phyloP scores from a whole-genome alignment of 2,797 vertebrate genomes.

The Acanthurus tractus region DNA sequence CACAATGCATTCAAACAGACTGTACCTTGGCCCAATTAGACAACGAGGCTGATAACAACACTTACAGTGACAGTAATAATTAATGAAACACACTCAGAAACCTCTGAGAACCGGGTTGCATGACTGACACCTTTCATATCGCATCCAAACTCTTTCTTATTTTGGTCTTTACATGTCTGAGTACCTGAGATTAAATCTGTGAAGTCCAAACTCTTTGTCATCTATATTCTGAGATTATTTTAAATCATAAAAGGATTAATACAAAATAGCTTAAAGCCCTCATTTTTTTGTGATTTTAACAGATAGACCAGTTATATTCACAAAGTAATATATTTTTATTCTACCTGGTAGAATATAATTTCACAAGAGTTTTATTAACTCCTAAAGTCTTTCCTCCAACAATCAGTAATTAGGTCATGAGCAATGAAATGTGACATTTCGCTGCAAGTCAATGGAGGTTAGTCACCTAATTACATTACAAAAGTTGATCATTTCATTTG shows the following conservation, averaged over 20 bases:
- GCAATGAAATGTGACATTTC: background rate
- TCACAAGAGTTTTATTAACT: background rate
- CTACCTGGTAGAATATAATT: background rate
- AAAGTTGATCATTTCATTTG: background rate
- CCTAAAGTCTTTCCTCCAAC: background rate
- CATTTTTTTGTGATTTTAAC: background rate
- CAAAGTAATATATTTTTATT: background rate
- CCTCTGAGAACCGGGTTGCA: background rate
- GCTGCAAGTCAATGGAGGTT: background rate
- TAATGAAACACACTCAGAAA: background rate
- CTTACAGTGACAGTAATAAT: background rate
- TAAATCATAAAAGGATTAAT: background rate
- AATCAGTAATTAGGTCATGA: background rate
- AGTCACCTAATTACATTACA: background rate
- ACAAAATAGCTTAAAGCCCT: background rate
- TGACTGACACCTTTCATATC: background rate
- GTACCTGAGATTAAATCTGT: background rate
- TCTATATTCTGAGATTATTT: slow-evolving; percentile 4
- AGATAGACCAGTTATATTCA: background rate
- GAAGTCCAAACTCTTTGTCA: background rate
- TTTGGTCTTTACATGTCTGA: background rate
- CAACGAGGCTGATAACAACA: background rate
- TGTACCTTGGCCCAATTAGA: background rate
- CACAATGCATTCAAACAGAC: slow-evolving; percentile 14
- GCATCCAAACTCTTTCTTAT: background rate